A percentile compares a stretch with the other conserved stretches of the same genome.
Evolutionary conservation across 2,113 vertebrate genomes (phyloP).

Genomic region (Cephalopholis sonnerati): DNA sequence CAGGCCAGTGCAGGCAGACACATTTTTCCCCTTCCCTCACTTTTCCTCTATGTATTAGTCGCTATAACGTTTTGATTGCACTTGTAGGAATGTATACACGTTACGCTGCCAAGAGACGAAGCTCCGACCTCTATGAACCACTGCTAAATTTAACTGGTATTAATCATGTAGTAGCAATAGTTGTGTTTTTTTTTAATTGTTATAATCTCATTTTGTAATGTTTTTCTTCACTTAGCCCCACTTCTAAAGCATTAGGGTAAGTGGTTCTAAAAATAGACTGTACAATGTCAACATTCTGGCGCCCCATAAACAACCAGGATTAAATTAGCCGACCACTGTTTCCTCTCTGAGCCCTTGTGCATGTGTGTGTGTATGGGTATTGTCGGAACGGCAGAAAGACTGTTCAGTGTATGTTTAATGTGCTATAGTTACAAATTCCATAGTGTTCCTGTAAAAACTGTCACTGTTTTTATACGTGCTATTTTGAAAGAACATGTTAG

Average conservation of each 20-base stretch:
- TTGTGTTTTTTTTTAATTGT: background rate
- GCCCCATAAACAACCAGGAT: constrained; percentile 59
- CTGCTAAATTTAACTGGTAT: background rate
- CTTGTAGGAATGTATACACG: background rate
- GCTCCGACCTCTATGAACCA: background rate
- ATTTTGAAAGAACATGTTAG: constrained; percentile 36
- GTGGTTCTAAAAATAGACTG: constrained; percentile 66
- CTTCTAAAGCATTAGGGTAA: constrained; percentile 38
- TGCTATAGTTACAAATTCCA: constrained; percentile 3
- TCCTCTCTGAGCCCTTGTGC: constrained; percentile 39
- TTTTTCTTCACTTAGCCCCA: constrained; percentile 5
- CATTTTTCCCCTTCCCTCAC: background rate
- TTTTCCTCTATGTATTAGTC: background rate
- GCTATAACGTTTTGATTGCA: background rate
- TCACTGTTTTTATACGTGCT: background rate
- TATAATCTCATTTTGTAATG: background rate
- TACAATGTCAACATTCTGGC: constrained; percentile 67
- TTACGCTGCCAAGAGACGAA: background rate
- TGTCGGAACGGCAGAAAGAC: background rate
- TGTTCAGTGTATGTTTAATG: background rate
- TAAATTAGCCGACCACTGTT: constrained; percentile 60
- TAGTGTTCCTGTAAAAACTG: background rate
- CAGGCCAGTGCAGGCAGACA: background rate
- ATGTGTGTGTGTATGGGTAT: background rate
- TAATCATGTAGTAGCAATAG: background rate